A percentile compares a stretch with the other conserved stretches of the same genome.
phyloP scores from a whole-genome alignment of 2,113 vertebrate genomes.

The Microtus richardsoni region DNA sequence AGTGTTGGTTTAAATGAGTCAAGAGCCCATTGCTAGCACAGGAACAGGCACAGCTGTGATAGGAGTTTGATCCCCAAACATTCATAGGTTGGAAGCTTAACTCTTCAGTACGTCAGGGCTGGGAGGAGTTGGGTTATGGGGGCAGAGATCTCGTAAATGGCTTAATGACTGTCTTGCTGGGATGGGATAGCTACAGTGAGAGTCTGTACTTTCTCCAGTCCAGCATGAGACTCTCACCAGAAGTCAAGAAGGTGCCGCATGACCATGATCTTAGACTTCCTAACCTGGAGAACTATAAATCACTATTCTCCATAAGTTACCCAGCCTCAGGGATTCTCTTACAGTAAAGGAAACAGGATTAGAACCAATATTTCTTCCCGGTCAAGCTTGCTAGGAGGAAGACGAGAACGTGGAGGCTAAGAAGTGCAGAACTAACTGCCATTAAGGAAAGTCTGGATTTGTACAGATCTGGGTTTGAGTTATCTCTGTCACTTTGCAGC shows the following conservation, averaged over 20 bases:
- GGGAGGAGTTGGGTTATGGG: not conserved
- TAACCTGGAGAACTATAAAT: not conserved
- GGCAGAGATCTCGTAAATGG: not conserved
- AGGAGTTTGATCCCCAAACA: not conserved
- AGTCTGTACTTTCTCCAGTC: not conserved
- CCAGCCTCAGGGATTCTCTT: not conserved
- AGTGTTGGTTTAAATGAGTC: not conserved
- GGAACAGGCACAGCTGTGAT: not conserved
- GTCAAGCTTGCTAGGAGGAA: not conserved
- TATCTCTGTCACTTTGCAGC: not conserved
- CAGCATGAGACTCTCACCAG: not conserved
- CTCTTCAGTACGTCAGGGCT: not conserved
- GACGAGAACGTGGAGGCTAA: not conserved
- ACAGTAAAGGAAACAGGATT: not conserved
- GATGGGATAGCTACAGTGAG: not conserved
- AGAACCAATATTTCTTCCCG: not conserved
- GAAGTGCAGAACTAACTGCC: not conserved
- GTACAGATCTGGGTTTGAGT: not conserved
- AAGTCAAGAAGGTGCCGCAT: not conserved
- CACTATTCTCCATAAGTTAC: not conserved
- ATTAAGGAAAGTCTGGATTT: not conserved
- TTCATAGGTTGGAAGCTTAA: not conserved
- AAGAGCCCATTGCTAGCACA: not conserved
- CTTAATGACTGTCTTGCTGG: not conserved
- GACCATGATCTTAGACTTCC: too few species aligned